Evolutionary conservation across 2,113 vertebrate genomes (phyloP).

Genomic region (Gadus chalcogrammus): DNA sequence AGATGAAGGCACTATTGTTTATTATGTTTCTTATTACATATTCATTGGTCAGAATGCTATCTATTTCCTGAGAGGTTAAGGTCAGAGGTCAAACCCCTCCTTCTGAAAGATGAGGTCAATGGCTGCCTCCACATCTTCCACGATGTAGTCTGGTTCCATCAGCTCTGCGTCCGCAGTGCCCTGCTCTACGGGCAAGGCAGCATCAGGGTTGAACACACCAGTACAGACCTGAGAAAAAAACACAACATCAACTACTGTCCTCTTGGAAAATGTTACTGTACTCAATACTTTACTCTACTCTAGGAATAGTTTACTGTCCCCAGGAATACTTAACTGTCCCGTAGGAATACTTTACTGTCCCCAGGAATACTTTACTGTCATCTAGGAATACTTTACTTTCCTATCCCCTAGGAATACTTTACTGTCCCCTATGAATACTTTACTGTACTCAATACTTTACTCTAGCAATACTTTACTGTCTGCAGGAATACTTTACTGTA

Average conservation of each 20-base stretch:
- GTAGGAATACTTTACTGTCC: not conserved
- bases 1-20: too few species aligned
- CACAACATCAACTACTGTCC: not conserved
- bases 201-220: constrained; percentile 77
- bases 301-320: not conserved
- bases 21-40: too few species aligned
- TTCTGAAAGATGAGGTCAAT: constrained; percentile 81
- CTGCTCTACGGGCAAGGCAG: constrained; percentile 37
- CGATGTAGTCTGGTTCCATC: constrained; percentile 74
- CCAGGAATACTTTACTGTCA: too few species aligned
- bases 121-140: constrained; percentile 81
- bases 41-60: not conserved
- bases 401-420: too few species aligned
- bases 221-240: constrained; percentile 75
- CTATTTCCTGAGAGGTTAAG: not conserved
- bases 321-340: not conserved
- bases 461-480: not conserved
- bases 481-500: too few species aligned
- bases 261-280: too few species aligned
- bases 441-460: not conserved
- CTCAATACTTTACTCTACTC: not conserved
- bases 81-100: constrained; percentile 61
- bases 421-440: not conserved
- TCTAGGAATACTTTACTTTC: too few species aligned
- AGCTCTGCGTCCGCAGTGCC: constrained; percentile 69